Percentiles rank a stretch among this genome's conserved stretches.
phyloP scores from a whole-genome alignment of 2,113 vertebrate species.

The Aythya baeri region DNA sequence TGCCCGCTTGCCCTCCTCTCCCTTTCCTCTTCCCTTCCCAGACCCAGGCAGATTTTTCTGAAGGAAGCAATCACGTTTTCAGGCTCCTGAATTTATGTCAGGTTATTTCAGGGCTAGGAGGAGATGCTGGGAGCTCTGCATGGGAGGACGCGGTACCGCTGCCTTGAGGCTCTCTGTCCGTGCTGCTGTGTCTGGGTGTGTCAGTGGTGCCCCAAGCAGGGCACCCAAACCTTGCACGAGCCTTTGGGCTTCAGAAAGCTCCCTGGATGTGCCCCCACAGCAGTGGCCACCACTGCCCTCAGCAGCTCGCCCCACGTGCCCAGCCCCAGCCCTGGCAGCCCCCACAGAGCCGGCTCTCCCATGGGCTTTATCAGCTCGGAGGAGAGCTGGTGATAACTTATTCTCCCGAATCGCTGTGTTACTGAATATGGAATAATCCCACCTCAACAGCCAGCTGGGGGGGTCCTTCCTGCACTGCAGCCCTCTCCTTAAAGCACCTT shows the following conservation, averaged over 20 bases:
- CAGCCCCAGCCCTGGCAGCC: neutral
- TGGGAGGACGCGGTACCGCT: neutral
- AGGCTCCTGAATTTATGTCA: neutral
- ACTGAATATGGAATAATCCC: constrained; percentile 50
- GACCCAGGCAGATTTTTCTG: neutral
- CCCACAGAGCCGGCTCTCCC: neutral
- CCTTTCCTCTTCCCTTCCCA: neutral
- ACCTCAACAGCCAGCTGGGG: neutral
- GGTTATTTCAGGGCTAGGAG: neutral
- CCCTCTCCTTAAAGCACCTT: constrained; percentile 48
- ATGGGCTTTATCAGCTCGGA: constrained; percentile 34
- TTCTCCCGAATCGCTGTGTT: constrained; percentile 35
- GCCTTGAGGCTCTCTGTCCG: neutral
- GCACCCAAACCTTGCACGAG: neutral
- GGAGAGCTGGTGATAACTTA: constrained; percentile 29
- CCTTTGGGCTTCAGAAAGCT: neutral
- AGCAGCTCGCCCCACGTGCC: fast-evolving
- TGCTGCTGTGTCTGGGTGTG: neutral
- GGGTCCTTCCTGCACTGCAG: neutral
- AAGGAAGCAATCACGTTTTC: neutral
- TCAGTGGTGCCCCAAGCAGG: neutral
- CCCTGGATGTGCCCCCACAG: neutral
- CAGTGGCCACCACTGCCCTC: neutral
- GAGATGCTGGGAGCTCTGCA: neutral
- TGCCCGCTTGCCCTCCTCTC: neutral